Evolutionary conservation across 2,888 invertebrate genomes (phyloP), one percentile per base, ranked within the genome.

Genomic region (Baccha elongata): DNA sequence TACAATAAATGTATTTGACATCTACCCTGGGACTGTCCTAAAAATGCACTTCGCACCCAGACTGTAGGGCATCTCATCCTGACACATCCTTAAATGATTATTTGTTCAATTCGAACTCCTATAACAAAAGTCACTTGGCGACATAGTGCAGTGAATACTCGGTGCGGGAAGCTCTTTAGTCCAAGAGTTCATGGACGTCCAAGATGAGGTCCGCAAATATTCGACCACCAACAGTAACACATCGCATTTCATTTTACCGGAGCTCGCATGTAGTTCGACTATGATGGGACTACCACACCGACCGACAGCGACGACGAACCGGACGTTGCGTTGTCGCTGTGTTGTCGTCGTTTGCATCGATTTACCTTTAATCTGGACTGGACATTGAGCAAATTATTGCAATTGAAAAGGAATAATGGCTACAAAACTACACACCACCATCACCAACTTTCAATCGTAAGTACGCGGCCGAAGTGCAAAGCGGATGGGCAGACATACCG

Each of bases 311-410:
- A 13, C 17, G 35, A 17, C n/a, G 37, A 50, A 72, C 76, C 83
- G 76, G 76, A 76, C 78, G 72, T 65, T 72, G 72, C 64, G 73
- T 72, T 72, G 71, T 71, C 60, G 71, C 50, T 58, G 64, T 67
- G 64, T 67, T 62, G 80, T 76, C 62, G 76, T 76, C 83, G 83
- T 78, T 83, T 83, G 83, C 83, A 76, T 83, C 83, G 83, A 83
- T 83, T 83, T 83, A 83, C 83, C 83, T 83, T 78, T 83, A 83
- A 83, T 83, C 83, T 83, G 64, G 78, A 78, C 62, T 83, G 76
- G 83, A 83, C 83, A 83, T 73, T 83, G 83, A 83, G 83, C 76
- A 83, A 83, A 76, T 83, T 83, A 83, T 83, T 83, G 78, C 83
- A 83, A 83, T 83, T 83, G 83, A 78, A 83, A 83, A 73, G 83